Evolutionary conservation across 2,113 vertebrate genomes (phyloP).

Genomic region (Psettodes erumei): DNA sequence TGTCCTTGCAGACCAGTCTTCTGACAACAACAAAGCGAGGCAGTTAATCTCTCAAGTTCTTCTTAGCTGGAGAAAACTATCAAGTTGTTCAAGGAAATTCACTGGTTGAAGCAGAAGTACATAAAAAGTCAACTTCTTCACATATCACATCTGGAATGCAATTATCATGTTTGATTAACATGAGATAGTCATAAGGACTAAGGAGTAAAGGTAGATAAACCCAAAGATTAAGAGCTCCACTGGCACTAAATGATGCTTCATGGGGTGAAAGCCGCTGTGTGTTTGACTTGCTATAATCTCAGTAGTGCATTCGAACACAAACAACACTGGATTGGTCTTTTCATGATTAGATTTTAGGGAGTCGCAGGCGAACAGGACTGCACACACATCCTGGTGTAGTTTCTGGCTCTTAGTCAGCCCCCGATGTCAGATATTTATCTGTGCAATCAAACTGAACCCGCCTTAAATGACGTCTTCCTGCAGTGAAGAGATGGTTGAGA

Average conservation of each 20-base stretch:
- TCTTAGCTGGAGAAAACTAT: constrained; percentile 7
- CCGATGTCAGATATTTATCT: constrained; percentile 16
- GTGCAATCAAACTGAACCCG: not conserved
- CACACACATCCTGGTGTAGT: constrained; percentile 40
- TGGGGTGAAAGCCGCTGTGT: constrained; percentile 1
- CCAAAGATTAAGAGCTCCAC: too few relatives aligned
- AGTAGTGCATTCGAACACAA: constrained; percentile 49
- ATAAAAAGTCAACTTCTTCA: not conserved
- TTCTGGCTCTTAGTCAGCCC: constrained; percentile 16
- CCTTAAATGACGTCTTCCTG: constrained; percentile 7
- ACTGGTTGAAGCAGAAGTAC: not conserved
- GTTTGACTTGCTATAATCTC: constrained; percentile 26
- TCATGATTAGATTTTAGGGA: constrained; percentile 62
- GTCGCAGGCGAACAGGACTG: constrained; percentile 6
- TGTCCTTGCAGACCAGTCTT: not conserved
- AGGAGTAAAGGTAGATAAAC: too few relatives aligned
- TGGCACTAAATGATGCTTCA: constrained; percentile 4
- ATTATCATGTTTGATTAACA: not conserved
- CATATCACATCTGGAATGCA: not conserved
- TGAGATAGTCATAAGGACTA: not conserved
- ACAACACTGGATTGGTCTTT: constrained; percentile 37
- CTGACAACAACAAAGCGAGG: not conserved
- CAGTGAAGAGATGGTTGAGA: not conserved
- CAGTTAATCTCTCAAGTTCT: not conserved
- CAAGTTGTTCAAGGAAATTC: not conserved